Evolutionary conservation across 2,113 vertebrate species (phyloP).

Genomic region (Boleophthalmus pectinirostris): DNA sequence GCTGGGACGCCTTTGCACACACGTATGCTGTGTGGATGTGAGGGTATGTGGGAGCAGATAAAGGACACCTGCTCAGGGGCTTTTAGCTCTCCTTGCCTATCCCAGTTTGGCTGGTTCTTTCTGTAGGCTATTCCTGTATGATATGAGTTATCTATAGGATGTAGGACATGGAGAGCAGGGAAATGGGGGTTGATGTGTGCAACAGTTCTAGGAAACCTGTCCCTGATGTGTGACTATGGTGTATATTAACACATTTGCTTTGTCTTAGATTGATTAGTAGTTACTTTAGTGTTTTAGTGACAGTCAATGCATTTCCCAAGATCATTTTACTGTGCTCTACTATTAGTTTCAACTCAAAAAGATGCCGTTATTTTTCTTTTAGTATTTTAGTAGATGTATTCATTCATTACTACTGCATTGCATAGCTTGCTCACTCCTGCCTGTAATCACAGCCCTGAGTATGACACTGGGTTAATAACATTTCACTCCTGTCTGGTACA

Average conservation of each 20-base stretch:
- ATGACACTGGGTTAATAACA: neutral
- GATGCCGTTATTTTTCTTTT: neutral
- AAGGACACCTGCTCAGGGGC: slow-evolving; percentile 15
- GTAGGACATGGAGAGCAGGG: neutral
- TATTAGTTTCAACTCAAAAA: neutral
- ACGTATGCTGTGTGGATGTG: slow-evolving; percentile 18
- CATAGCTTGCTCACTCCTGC: neutral
- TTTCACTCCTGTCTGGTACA: neutral
- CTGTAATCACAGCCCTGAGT: neutral
- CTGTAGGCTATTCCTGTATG: slow-evolving; percentile 4
- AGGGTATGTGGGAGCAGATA: slow-evolving; percentile 10
- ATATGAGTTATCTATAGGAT: neutral
- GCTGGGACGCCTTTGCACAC: slow-evolving; percentile 41
- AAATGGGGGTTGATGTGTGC: neutral
- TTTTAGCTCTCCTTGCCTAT: slow-evolving; percentile 7
- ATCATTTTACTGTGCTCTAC: too few species aligned
- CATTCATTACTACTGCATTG: neutral
- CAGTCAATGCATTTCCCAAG: neutral
- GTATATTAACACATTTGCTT: neutral
- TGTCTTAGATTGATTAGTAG: too few species aligned
- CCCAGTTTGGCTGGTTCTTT: neutral
- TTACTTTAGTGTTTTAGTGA: neutral
- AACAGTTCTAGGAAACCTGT: neutral
- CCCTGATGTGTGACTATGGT: neutral
- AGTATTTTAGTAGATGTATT: neutral